Conservation (phyloP, 2,888 invertebrate species). For the Nycteola revayana region DNA sequence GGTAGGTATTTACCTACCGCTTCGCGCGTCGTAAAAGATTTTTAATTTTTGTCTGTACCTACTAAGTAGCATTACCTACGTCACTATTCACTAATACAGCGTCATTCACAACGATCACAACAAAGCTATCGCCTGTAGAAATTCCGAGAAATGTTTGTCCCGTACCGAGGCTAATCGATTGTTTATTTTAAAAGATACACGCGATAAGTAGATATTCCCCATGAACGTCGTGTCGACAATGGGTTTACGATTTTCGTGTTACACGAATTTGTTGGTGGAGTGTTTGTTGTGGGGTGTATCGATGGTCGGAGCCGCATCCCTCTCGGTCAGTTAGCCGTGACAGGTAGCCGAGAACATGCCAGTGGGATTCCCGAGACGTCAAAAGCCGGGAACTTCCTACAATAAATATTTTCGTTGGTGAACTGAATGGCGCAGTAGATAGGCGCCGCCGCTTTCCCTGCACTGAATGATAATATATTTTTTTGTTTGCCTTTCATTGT, state of each 20-base stretch:
- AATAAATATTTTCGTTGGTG: slow-evolving; percentile 55
- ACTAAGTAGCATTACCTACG: too few relatives aligned
- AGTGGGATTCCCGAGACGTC: slow-evolving; percentile 48
- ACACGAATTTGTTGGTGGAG: slow-evolving; percentile 30
- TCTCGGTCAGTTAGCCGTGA: slow-evolving; percentile 39
- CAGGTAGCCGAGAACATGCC: slow-evolving; percentile 41
- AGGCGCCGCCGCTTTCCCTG: slow-evolving; percentile 31
- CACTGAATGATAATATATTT: slow-evolving; percentile 37
- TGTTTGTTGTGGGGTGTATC: slow-evolving; percentile 26
- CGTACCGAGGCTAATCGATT: slow-evolving; percentile 25
- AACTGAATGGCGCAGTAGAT: slow-evolving; percentile 35
- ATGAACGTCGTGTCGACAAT: slow-evolving; percentile 20
- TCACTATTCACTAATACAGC: background rate
- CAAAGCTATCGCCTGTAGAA: slow-evolving; percentile 16
- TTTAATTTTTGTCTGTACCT: too few relatives aligned
- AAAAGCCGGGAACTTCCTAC: slow-evolving; percentile 46
- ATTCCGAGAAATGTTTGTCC: slow-evolving; percentile 29
- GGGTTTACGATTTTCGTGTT: slow-evolving; percentile 25
- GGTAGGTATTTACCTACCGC: too few relatives aligned
- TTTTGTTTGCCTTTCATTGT: slow-evolving; percentile 27
- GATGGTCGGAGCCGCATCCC: slow-evolving; percentile 33
- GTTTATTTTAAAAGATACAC: slow-evolving; percentile 21
- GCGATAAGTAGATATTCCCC: slow-evolving; percentile 18
- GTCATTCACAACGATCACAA: too few relatives aligned
- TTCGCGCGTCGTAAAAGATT: too few relatives aligned